Conservation (phyloP, 2,888 invertebrate genomes). For the Halictus quadricinctus region DNA sequence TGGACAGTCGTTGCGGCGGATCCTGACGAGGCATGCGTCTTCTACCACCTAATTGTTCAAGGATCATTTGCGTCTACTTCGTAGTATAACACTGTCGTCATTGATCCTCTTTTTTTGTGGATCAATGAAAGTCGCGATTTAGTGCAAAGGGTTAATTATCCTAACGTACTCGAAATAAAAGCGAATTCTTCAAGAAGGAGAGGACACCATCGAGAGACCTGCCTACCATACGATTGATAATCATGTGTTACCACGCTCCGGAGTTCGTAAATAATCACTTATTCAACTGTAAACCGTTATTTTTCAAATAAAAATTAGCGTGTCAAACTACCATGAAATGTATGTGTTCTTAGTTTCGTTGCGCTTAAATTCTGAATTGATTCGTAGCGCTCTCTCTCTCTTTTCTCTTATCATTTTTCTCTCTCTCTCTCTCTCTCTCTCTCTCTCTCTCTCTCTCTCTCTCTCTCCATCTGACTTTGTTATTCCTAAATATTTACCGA, state of each 20-base stretch:
- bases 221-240: conserved; percentile 1
- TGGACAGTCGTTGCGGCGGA: conserved; percentile 22
- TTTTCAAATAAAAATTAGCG: neutral
- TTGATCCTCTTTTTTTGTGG: neutral
- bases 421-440: conserved; percentile 23
- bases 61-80: conserved; percentile 5
- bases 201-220: conserved; percentile 55
- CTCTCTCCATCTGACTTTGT: neutral
- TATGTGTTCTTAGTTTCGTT: too few species aligned
- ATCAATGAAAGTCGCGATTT: neutral
- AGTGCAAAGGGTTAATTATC: conserved; percentile 1
- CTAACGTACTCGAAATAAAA: too few species aligned
- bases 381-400: neutral
- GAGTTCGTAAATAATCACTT: neutral
- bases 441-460: conserved; percentile 22
- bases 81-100: neutral
- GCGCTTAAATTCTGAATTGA: neutral
- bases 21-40: conserved; percentile 4
- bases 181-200: conserved; percentile 3
- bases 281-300: neutral
- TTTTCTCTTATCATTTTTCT: neutral
- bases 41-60: conserved; percentile 22
- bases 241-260: neutral
- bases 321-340: neutral
- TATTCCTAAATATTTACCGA: neutral